Conservation (phyloP, 2,113 vertebrate genomes). For the Brienomyrus brachyistius region DNA sequence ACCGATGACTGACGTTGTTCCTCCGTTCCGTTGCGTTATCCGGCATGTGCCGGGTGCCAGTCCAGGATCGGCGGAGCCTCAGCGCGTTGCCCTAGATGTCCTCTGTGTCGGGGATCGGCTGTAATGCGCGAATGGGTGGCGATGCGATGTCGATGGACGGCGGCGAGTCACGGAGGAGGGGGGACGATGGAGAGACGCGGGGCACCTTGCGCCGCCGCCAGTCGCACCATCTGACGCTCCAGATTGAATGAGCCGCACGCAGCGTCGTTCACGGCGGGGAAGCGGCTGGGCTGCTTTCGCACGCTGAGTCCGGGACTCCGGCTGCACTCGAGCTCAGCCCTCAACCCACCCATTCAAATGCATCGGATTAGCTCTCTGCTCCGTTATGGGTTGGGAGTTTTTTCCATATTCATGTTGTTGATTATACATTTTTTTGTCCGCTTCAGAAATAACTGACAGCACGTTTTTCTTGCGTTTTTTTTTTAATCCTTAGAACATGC, state of each 20-base stretch:
- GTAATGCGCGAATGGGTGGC: neutral
- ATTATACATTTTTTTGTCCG: neutral
- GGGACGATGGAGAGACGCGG: constrained; percentile 37
- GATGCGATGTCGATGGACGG: neutral
- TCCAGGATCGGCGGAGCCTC: constrained; percentile 20
- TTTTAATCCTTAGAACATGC: neutral
- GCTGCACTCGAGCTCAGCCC: constrained; percentile 32
- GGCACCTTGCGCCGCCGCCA: constrained; percentile 44
- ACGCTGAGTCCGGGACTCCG: constrained; percentile 36
- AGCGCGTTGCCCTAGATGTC: constrained; percentile 9
- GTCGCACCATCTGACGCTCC: constrained; percentile 60
- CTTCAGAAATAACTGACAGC: neutral
- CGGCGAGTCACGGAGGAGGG: neutral
- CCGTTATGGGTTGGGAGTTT: constrained; percentile 24
- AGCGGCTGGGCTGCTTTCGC: constrained; percentile 54
- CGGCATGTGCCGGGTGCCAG: constrained; percentile 6
- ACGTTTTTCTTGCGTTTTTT: neutral
- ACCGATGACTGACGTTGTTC: neutral
- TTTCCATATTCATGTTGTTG: neutral
- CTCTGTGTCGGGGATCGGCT: neutral
- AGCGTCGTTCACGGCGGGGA: constrained; percentile 56
- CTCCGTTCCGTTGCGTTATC: neutral
- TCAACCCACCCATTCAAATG: constrained; percentile 17
- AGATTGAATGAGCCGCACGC: constrained; percentile 47
- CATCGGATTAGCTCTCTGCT: constrained; percentile 27